phyloP scores from a whole-genome alignment of 1,140 invertebrate genomes.

The Microplitis demolitor region DNA sequence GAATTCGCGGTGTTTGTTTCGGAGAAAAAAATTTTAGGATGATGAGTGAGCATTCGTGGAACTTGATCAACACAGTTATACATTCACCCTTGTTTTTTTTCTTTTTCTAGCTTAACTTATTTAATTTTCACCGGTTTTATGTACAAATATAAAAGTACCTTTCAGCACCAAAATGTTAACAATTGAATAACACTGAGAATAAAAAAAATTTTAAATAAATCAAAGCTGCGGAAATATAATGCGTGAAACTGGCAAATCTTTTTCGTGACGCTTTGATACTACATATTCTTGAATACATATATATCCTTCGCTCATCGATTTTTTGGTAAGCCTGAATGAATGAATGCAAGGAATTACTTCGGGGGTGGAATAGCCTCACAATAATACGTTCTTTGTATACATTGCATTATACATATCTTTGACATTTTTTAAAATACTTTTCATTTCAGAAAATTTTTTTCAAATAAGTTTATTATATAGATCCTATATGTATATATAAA shows the following conservation, averaged over 20 bases:
- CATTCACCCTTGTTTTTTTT: neutral
- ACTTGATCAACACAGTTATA: constrained; percentile 19
- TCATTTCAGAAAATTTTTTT: too few species aligned
- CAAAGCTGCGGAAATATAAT: constrained; percentile 27
- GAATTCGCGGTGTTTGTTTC: constrained; percentile 44
- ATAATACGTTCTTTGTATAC: neutral
- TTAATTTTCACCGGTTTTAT: constrained; percentile 5
- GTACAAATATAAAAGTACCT: too few species aligned
- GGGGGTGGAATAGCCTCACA: constrained; percentile 23
- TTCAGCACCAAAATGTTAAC: neutral
- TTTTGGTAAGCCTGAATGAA: constrained; percentile 38
- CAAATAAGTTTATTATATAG: too few species aligned
- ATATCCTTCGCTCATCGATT: constrained; percentile 14
- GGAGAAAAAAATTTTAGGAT: constrained; percentile 39
- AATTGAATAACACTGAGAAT: constrained; percentile 6
- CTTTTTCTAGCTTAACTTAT: neutral
- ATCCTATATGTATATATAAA: too few species aligned
- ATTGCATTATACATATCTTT: neutral
- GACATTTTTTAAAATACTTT: too few species aligned
- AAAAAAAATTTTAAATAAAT: constrained; percentile 30
- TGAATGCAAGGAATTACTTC: constrained; percentile 39
- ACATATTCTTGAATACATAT: neutral
- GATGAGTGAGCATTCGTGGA: constrained; percentile 33
- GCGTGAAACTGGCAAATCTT: constrained; percentile 46
- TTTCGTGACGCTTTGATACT: constrained; percentile 5